Base-by-base conservation (phyloP, 2,888 invertebrate species). In the Callosobruchus maculatus region DNA sequence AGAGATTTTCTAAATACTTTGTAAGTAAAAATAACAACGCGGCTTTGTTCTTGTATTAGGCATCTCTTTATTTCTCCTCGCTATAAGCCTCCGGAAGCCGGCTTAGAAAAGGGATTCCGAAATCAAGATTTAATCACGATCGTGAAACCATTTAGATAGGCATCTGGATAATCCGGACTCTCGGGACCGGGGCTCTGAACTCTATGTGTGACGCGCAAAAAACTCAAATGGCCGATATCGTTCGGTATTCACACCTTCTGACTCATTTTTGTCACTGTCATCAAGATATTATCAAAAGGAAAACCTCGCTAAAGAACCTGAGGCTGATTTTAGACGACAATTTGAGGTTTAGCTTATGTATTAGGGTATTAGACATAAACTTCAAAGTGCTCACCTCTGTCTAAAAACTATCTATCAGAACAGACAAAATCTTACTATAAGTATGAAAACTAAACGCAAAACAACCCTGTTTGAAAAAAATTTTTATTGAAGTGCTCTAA, bases 121-220 rank as follows among this genome's bases (percentile, higher is more conserved):
- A 82, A 82, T 83, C 82, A 81, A 83, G 83, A 82, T 82, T 81
- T 82, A 83, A 84, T 83, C 84, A 83, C 81, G 82, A 82, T 81
- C 49, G 49, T 18, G 49, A 78, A 79, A 79, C 82, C 81, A 82
- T 83, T 83, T 82, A 82, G 83, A 83, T 83, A 78, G 82, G 82
- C 81, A 82, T 81, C 83, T 79, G 80, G 80, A 81, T 83, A 83
- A 84, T 82, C 77, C 76, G 73, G 72, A 76, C 75, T 78, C 74
- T 75, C 9, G 49, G 49, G 49, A 73, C 20, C 68, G 68, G 71
- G 13, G 49, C 49, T 49, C 49, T 13, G 49, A 49, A 49, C 49
- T 49, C 13, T 49, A 18, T 49, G 49, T 49, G 49, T 49, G 49
- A 7, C 13, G 4, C 13, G 13, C 49, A 49, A 5, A 49, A 49